Conservation (phyloP, 2,888 invertebrate genomes). For the Sarcophaga variegata region DNA sequence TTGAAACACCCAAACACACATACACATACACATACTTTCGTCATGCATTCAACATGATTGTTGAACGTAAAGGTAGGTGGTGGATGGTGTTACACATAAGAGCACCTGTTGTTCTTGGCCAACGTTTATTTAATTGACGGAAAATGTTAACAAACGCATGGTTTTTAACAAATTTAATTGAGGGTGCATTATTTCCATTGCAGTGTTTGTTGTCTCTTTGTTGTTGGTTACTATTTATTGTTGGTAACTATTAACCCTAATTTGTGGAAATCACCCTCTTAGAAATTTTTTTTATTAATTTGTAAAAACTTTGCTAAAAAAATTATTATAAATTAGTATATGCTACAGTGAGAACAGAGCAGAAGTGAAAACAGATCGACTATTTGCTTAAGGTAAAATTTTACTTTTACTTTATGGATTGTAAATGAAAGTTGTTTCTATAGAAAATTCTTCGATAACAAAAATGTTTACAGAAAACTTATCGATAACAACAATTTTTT, state of each 20-base stretch:
- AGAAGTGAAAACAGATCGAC: too few relatives aligned
- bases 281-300: not conserved
- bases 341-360: too few relatives aligned
- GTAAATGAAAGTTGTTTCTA: too few relatives aligned
- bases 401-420: too few relatives aligned
- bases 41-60: not conserved
- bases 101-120: conserved; percentile 54
- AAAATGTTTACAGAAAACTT: too few relatives aligned
- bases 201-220: not conserved
- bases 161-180: conserved; percentile 42
- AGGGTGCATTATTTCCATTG: conserved; percentile 26
- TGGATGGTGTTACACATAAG: not conserved
- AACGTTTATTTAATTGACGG: not conserved
- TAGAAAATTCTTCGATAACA: too few relatives aligned
- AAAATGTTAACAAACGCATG: conserved; percentile 23
- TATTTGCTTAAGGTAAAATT: too few relatives aligned
- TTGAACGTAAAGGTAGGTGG: not conserved
- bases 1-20: not conserved
- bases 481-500: too few relatives aligned
- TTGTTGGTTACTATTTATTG: not conserved
- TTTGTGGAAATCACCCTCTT: conserved; percentile 9
- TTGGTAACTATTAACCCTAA: conserved; percentile 45
- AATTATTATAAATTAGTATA: too few relatives aligned
- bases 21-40: too few relatives aligned
- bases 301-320: too few relatives aligned